Base-by-base conservation (phyloP, 2,888 invertebrate species). In the Tillus elongatus region DNA sequence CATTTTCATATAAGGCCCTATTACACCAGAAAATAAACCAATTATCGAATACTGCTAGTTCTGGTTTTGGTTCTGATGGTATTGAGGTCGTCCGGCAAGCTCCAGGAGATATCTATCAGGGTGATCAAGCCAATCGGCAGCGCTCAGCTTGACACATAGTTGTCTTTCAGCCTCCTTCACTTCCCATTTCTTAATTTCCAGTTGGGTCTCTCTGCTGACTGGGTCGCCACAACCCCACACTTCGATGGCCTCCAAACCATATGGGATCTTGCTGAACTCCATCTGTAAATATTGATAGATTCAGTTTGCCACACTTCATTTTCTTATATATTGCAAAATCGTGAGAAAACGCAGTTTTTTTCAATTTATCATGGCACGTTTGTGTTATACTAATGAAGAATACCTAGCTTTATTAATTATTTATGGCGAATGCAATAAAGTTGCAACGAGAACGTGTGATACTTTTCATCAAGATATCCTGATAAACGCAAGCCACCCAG, bases 81-180 rank as follows among this genome's bases (percentile, higher is more conserved):
- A 87, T 55, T 83, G 81, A 37, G 81, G 79, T 14, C 87, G 70
- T 9, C 91, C 92, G 2, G 88, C 91, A 57, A 92, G 68, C 63
- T 91, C 88, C 43, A 93, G 68, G 33, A 93, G 72, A 61, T 92
- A 90, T 39, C 92, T 76, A 70, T 96, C 95, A 0, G 95, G 93
- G 69, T 93, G 91, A 60, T 95, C 91, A 58, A 89, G 75, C 95
- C 95, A 96, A 60, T 93, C 92, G 12, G 85, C 79, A 0, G 90
- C 80, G n/a, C 83, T 86, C 41, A 92, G 64, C 61, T 92, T 92
- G 4, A 95, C 87, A 57, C 80, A 77, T 36, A 86, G 71, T 52
- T 87, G 84, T 42, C 83, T 76, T 67, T 95, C 91, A 1, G 84
- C 87, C 63, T 95, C 90, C 53, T 79, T 79, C 88, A 92, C 49